Percentiles rank a stretch among this genome's conserved stretches.
Evolutionary conservation across 1,140 invertebrate genomes (phyloP).

Genomic region (Planococcus citri): DNA sequence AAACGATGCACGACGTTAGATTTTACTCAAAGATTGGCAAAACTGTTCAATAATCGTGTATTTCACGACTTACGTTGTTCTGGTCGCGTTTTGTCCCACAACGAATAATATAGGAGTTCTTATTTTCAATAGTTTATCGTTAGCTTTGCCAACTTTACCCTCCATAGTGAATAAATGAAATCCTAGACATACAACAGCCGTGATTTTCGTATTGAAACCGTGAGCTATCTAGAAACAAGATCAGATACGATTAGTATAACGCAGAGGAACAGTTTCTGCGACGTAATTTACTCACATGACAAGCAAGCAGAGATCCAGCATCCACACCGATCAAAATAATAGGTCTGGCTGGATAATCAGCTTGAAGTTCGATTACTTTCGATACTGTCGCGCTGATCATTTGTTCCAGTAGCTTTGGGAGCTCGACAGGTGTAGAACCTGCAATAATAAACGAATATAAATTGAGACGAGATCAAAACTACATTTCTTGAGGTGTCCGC

Average conservation of each 20-base stretch:
- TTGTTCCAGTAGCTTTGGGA: slow-evolving; percentile 50
- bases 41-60: neutral
- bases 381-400: slow-evolving; percentile 51
- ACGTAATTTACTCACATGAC: slow-evolving; percentile 38
- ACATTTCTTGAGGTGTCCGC: neutral
- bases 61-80: slow-evolving; percentile 32
- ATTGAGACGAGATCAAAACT: too few relatives aligned
- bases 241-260: neutral
- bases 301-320: slow-evolving; percentile 56
- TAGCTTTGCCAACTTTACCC: slow-evolving; percentile 60
- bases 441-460: too few relatives aligned
- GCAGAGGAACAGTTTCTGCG: neutral
- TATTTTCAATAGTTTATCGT: slow-evolving; percentile 61
- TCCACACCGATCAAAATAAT: slow-evolving; percentile 67
- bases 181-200: slow-evolving; percentile 63
- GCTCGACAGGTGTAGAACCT: slow-evolving; percentile 33
- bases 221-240: slow-evolving; percentile 40
- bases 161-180: slow-evolving; percentile 64
- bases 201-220: slow-evolving; percentile 44
- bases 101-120: slow-evolving; percentile 65
- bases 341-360: slow-evolving; percentile 51
- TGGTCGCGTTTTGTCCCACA: slow-evolving; percentile 59
- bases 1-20: neutral
- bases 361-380: slow-evolving; percentile 55
- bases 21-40: neutral